Evolutionary conservation across 2,797 vertebrate species (phyloP).

Genomic region (Falco novaeseelandiae): DNA sequence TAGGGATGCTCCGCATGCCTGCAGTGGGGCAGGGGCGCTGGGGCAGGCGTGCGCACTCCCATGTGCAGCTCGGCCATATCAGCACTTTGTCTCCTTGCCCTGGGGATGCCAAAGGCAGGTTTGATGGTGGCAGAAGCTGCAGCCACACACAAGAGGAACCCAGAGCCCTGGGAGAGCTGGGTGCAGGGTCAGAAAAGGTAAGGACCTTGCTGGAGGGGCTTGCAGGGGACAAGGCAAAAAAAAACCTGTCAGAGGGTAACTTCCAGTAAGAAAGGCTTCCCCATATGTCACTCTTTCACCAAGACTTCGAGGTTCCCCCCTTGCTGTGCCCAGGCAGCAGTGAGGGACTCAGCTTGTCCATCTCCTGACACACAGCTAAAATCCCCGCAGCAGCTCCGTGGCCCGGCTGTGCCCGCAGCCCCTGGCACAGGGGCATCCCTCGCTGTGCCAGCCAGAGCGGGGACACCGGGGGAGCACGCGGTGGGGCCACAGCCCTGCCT

Average conservation of each 20-base stretch:
- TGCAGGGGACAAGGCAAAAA: neutral
- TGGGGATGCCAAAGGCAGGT: neutral
- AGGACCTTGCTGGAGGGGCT: neutral
- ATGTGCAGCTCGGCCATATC: fast-evolving
- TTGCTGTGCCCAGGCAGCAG: fast-evolving
- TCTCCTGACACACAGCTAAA: neutral
- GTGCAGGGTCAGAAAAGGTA: neutral
- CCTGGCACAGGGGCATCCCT: neutral
- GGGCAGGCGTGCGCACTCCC: fast-evolving
- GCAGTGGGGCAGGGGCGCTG: neutral
- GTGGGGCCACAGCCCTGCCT: neutral
- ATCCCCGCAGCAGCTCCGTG: neutral
- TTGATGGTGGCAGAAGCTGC: neutral
- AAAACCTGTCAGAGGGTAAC: neutral
- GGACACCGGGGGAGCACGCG: fast-evolving
- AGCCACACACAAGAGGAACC: neutral
- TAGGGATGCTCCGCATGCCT: neutral
- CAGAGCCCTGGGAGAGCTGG: neutral
- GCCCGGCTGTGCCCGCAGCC: fast-evolving
- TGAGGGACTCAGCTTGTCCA: fast-evolving
- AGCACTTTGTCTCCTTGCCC: fast-evolving
- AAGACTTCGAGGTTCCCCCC: neutral
- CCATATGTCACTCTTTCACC: neutral
- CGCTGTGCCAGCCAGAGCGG: fast-evolving
- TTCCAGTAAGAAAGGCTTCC: neutral